Conservation (phyloP, 2,113 vertebrate genomes). For the Columbina picui region DNA sequence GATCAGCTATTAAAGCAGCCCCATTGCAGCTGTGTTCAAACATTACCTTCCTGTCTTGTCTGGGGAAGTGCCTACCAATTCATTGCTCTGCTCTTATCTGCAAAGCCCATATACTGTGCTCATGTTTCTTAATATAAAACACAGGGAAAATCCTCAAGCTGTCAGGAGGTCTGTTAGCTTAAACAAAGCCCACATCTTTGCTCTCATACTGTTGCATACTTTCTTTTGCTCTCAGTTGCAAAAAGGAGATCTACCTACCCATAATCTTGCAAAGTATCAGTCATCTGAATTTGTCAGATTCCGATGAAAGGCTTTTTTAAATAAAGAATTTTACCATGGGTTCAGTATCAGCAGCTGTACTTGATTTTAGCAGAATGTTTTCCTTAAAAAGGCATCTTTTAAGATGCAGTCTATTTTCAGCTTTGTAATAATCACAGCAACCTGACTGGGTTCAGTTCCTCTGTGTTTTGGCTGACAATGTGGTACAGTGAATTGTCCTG, state of each 20-base stretch:
- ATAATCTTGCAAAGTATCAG: background rate
- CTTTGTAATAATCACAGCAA: background rate
- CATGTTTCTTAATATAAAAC: conserved; percentile 69
- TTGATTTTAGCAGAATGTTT: background rate
- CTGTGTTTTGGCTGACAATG: background rate
- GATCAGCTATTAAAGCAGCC: conserved; percentile 65
- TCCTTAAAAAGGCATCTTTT: background rate
- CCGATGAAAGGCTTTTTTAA: conserved; percentile 32
- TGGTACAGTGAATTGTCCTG: background rate
- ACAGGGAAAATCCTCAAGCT: conserved; percentile 61
- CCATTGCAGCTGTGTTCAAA: conserved; percentile 71
- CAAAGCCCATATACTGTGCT: conserved; percentile 59
- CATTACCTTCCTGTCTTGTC: conserved; percentile 66
- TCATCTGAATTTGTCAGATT: background rate
- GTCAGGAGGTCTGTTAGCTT: conserved; percentile 51
- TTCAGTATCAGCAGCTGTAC: background rate
- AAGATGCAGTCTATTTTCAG: background rate
- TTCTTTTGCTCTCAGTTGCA: conserved; percentile 24
- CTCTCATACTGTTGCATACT: conserved; percentile 13
- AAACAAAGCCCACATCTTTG: conserved; percentile 33
- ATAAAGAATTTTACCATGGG: background rate
- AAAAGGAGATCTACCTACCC: background rate
- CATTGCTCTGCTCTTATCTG: conserved; percentile 77
- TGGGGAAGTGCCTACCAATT: conserved; percentile 70
- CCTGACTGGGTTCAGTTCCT: background rate